Evolutionary conservation across 2,113 vertebrate genomes (phyloP).

Genomic region (Connochaetes taurinus): DNA sequence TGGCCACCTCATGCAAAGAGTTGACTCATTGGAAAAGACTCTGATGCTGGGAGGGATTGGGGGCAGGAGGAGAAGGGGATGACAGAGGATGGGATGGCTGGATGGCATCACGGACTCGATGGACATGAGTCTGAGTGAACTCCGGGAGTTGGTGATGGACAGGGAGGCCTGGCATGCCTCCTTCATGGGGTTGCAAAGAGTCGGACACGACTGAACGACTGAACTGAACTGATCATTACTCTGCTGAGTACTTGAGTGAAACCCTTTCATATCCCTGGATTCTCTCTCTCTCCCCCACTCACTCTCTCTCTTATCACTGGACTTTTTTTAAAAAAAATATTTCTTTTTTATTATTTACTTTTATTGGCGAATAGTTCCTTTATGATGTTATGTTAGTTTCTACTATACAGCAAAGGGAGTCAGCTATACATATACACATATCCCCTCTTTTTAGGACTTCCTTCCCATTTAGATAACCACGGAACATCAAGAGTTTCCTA

Average conservation of each 20-base stretch:
- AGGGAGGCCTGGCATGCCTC: too few relatives aligned
- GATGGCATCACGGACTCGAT: too few relatives aligned
- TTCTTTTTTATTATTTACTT: background rate
- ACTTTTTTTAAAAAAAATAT: background rate
- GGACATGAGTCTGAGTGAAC: too few relatives aligned
- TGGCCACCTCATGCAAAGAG: too few relatives aligned
- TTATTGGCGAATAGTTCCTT: background rate
- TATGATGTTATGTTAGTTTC: background rate
- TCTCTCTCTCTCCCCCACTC: background rate
- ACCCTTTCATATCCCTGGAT: background rate
- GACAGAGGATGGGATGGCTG: too few relatives aligned
- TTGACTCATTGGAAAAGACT: too few relatives aligned
- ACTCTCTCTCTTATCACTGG: background rate
- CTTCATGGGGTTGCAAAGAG: too few relatives aligned
- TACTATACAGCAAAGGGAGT: background rate
- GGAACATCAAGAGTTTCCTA: background rate
- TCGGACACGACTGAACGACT: accelerated
- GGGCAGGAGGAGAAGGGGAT: too few relatives aligned
- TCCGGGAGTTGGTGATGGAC: too few relatives aligned
- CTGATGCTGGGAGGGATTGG: too few relatives aligned
- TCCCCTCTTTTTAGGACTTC: background rate
- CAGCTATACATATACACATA: background rate
- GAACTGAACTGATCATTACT: background rate
- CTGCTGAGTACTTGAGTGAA: background rate
- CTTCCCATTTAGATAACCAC: background rate